phyloP scores from a whole-genome alignment of 2,113 vertebrate species.

The Mystacornis crossleyi region DNA sequence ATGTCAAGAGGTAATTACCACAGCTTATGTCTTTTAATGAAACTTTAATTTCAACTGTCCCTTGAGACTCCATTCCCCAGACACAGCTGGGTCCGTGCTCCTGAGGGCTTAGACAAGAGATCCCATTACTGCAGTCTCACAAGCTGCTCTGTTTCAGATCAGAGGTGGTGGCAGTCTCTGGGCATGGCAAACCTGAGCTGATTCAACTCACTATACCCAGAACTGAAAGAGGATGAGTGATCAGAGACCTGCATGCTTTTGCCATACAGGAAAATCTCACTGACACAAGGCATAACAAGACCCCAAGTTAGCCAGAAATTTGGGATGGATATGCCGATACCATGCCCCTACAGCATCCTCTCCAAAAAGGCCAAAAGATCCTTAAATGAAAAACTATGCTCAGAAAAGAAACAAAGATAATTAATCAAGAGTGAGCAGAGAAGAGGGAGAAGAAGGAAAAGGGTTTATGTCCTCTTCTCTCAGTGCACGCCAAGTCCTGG shows the following conservation, averaged over 20 bases:
- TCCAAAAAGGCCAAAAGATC: not conserved
- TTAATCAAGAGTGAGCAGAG: not conserved
- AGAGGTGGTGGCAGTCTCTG: not conserved
- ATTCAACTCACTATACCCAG: not conserved
- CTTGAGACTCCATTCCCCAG: not conserved
- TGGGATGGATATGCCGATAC: not conserved
- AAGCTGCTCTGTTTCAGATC: not conserved
- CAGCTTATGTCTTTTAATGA: not conserved
- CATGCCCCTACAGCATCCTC: not conserved
- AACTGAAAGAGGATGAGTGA: not conserved
- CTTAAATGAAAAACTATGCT: not conserved
- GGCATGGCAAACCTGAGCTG: not conserved
- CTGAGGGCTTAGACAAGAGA: not conserved
- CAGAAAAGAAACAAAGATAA: not conserved
- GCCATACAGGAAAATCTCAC: not conserved
- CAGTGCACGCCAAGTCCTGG: not conserved
- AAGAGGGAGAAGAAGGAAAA: not conserved
- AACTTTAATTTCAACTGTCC: not conserved
- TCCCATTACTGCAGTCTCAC: not conserved
- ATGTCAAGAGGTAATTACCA: conserved; percentile 13
- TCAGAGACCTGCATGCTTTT: not conserved
- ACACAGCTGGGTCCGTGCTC: not conserved
- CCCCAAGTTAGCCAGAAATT: not conserved
- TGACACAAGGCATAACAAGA: not conserved
- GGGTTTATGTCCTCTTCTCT: not conserved